Base-by-base conservation (phyloP, 2,113 vertebrate genomes). In the Paracanthobrama guichenoti region DNA sequence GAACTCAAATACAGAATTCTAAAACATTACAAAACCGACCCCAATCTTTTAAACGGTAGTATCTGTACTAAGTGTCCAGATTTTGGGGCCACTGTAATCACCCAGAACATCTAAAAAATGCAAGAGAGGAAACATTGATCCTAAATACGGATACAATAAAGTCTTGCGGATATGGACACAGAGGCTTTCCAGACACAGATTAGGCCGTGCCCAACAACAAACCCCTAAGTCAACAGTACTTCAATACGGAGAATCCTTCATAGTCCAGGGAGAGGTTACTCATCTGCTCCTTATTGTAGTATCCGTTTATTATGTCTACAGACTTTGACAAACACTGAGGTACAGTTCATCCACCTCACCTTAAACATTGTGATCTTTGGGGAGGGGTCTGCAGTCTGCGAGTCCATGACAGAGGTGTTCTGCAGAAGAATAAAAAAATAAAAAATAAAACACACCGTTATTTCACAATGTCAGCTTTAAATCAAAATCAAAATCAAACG, bases 391-490 rank as follows among this genome's bases (percentile, higher is more conserved):
- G 95, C 95, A 93, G 96, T 96, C 90, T 95, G 95, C 94, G 96
- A 94, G 92, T 96, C 96, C 95, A 96, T 96, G 92, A 95, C 95
- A 93, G 96, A 96, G 3, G 95, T 96, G 91, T 95, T 96, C 96
- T 96, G 90, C 18, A 82, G 16, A 67, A 46, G 44, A 7, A n/a
- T n/a, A n/a, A n/a, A n/a, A n/a, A n/a, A n/a, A n/a, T n/a, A n/a
- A n/a, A n/a, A n/a, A n/a, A n/a, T n/a, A n/a, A 55, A 1, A 24
- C 42, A n/a, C 13, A 28, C n/a, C 12, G 20, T 39, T 53, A 26
- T 55, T 66, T 67, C 2, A 22, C 11, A 8, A 14, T 10, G 46
- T 60, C 13, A 13, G 6, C 9, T 81, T 22, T 39, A 26, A 50
- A 69, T 67, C 9, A 31, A 77, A 77, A 6, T 20, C n/a, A n/a